phyloP scores from a whole-genome alignment of 2,888 invertebrate species.

The Eueremaeus valkanovi region DNA sequence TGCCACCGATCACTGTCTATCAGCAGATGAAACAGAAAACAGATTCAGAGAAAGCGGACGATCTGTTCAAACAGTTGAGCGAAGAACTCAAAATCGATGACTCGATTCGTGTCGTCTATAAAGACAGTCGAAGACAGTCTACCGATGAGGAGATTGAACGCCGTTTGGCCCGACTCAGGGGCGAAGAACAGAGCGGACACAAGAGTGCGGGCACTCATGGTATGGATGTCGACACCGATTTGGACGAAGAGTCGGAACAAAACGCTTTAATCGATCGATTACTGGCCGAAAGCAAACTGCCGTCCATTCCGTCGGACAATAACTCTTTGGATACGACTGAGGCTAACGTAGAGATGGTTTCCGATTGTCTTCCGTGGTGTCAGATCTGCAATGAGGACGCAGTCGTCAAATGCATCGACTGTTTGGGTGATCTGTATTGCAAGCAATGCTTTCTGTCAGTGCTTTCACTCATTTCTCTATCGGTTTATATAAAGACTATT shows the following conservation, averaged over 20 bases:
- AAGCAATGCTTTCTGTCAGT: constrained; percentile 66
- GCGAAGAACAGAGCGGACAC: constrained; percentile 54
- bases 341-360: constrained; percentile 36
- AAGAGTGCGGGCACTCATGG: constrained; percentile 44
- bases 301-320: constrained; percentile 36
- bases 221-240: constrained; percentile 20
- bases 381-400: constrained; percentile 81
- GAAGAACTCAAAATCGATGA: constrained; percentile 47
- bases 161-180: constrained; percentile 59
- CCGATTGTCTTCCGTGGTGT: constrained; percentile 69
- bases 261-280: constrained; percentile 42
- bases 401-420: constrained; percentile 67
- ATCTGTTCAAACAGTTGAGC: constrained; percentile 42
- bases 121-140: not conserved
- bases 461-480: constrained; percentile 54
- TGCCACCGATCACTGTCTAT: constrained; percentile 45
- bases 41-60: constrained; percentile 43
- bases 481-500: not conserved
- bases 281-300: constrained; percentile 34
- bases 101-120: constrained; percentile 34
- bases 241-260: constrained; percentile 45
- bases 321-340: constrained; percentile 42
- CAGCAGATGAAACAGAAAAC: constrained; percentile 27
- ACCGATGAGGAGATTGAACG: constrained; percentile 49
- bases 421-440: constrained; percentile 76